A percentile compares a stretch with the other conserved stretches of the same genome.
Evolutionary conservation across 2,113 vertebrate species (phyloP).

Genomic region (Piaya cayana): DNA sequence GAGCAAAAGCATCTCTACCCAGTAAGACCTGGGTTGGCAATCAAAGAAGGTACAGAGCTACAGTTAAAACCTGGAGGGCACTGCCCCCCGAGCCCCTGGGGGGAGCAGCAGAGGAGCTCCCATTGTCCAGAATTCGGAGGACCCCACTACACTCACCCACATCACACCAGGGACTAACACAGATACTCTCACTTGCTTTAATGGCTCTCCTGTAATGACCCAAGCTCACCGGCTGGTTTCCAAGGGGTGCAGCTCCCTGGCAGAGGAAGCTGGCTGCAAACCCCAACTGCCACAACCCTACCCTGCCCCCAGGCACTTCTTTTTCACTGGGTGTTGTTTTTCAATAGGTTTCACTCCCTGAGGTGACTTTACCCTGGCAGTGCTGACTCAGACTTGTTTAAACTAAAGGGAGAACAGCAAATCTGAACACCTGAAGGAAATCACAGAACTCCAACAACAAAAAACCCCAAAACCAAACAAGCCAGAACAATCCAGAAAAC

Average conservation of each 20-base stretch:
- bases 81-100: not conserved
- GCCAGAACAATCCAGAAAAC: too few species aligned
- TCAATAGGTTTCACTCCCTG: not conserved
- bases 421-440: not conserved
- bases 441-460: not conserved
- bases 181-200: not conserved
- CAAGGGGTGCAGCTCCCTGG: not conserved
- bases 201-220: not conserved
- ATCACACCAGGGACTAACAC: fast-evolving
- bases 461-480: not conserved
- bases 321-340: not conserved
- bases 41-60: not conserved
- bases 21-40: not conserved
- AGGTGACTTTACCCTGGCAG: not conserved
- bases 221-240: not conserved
- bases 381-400: not conserved
- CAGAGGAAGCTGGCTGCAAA: not conserved
- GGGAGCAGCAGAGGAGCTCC: not conserved
- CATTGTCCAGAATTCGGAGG: fast-evolving
- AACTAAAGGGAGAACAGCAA: not conserved
- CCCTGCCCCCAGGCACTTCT: not conserved
- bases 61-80: not conserved
- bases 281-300: fast-evolving
- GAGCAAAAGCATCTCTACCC: not conserved
- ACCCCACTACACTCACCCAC: fast-evolving